Base-by-base conservation (phyloP, 2,888 invertebrate species). In the Emesis castigata region DNA sequence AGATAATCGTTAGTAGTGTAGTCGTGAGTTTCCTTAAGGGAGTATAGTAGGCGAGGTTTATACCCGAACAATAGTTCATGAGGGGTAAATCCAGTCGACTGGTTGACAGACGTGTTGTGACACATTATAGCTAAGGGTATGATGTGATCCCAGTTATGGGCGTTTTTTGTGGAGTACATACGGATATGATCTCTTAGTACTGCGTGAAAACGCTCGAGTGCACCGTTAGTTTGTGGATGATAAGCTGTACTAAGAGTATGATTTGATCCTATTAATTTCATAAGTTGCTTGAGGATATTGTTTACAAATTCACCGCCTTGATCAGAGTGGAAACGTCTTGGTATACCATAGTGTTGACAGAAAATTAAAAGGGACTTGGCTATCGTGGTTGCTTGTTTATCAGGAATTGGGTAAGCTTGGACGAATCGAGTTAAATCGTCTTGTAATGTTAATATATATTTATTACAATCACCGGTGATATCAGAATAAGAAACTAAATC, bases 401-500 rank as follows among this genome's bases (percentile, higher is more conserved):
- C 86, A 0, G 86, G 87, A 34, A 90, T 89, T 0, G 89, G 85
- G 58, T 90, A 90, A 0, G 89, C 89, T 87, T 89, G 89, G 1
- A 90, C 88, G 29, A 78, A 90, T 65, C 88, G 20, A 20, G 88
- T 90, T 5, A 90, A 69, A 1, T 90, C 88, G 48, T 90, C 89
- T 87, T 90, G 88, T 31, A 90, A 58, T 1, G 88, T 89, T 4
- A 89, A 65, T 5, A 89, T 77, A 58, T 90, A 89, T 81, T 85
- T 89, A 62, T 89, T 89, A 31, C 68, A 72, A 20, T 87, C 83
- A 4, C 85, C 74, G 2, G 82, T 89, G 5, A 88, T 76, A 8
- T 90, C 90, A 5, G 89, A 89, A 64, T 89, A 90, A 0, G 89
- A 89, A 0, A 90, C 89, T 73, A 90, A 48, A 61, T 90, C 90